A percentile compares a stretch with the other conserved stretches of the same genome.
phyloP scores from a whole-genome alignment of 2,113 vertebrate genomes.

The Cardinalis cardinalis region DNA sequence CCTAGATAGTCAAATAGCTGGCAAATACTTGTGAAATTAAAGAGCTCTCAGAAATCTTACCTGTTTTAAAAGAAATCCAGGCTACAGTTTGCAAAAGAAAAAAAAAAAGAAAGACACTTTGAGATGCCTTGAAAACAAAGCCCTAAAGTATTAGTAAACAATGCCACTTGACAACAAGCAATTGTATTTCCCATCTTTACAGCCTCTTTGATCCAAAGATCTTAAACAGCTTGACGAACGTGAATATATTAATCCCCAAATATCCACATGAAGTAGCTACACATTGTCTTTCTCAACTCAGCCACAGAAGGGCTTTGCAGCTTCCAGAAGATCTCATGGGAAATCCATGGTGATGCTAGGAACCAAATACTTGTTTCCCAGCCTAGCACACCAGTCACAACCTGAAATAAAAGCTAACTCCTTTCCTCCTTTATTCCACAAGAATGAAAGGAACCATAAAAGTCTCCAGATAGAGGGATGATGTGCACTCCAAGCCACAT shows the following conservation, averaged over 20 bases:
- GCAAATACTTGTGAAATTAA: not conserved
- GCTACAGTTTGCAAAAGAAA: conserved; percentile 49
- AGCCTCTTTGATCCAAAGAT: not conserved
- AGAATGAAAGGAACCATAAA: not conserved
- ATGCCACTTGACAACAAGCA: conserved; percentile 5
- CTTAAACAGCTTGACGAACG: not conserved
- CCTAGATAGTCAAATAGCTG: not conserved
- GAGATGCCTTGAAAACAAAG: conserved; percentile 48
- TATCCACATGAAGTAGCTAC: not conserved
- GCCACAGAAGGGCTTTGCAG: not conserved
- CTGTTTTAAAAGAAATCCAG: conserved; percentile 59
- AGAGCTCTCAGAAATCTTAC: conserved; percentile 39
- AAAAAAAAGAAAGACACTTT: conserved; percentile 31
- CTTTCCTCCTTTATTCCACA: not conserved
- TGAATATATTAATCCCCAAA: not conserved
- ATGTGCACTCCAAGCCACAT: too few relatives aligned
- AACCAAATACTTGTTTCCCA: not conserved
- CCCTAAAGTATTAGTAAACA: conserved; percentile 28
- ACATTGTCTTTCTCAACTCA: not conserved
- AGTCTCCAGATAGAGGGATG: not conserved
- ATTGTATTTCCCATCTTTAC: conserved; percentile 6
- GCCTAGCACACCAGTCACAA: fast-evolving
- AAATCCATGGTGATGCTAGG: not conserved
- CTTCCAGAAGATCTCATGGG: not conserved
- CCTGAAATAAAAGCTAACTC: not conserved